phyloP scores from a whole-genome alignment of 2,888 invertebrate species.

The Synanthedon myopaeformis region DNA sequence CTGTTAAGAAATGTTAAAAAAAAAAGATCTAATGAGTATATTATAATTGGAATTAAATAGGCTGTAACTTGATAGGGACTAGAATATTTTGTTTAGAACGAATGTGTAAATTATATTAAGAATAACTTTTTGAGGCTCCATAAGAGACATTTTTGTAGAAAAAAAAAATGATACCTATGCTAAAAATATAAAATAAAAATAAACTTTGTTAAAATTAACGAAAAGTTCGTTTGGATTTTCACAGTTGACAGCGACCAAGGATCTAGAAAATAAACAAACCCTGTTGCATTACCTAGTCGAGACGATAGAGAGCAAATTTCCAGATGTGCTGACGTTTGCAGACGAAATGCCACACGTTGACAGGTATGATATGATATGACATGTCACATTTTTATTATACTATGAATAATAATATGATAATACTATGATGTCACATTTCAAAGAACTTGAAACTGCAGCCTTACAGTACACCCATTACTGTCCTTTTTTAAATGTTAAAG shows the following conservation, averaged over 20 bases:
- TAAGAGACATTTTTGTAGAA: background rate
- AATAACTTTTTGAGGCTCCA: background rate
- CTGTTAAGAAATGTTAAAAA: too few relatives aligned
- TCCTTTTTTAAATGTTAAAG: too few relatives aligned
- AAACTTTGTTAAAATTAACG: background rate
- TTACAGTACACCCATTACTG: too few relatives aligned
- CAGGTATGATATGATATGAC: slow-evolving; percentile 44
- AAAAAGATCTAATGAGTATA: too few relatives aligned
- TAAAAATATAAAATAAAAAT: background rate
- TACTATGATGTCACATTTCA: too few relatives aligned
- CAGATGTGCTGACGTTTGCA: slow-evolving; percentile 83
- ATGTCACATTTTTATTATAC: background rate
- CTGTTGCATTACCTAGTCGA: slow-evolving; percentile 92
- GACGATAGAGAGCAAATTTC: slow-evolving; percentile 88
- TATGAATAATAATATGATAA: too few relatives aligned
- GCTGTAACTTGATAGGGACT: too few relatives aligned
- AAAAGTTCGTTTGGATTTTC: slow-evolving; percentile 16
- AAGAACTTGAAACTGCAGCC: too few relatives aligned
- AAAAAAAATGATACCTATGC: background rate
- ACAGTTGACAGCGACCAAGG: slow-evolving; percentile 89
- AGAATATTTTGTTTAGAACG: too few relatives aligned
- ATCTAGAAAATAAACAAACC: slow-evolving; percentile 91
- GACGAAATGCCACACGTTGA: slow-evolving; percentile 94
- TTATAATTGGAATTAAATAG: too few relatives aligned
- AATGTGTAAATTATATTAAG: too few relatives aligned